phyloP scores from a whole-genome alignment of 1,140 invertebrate species.

The Drosophila littoralis region DNA sequence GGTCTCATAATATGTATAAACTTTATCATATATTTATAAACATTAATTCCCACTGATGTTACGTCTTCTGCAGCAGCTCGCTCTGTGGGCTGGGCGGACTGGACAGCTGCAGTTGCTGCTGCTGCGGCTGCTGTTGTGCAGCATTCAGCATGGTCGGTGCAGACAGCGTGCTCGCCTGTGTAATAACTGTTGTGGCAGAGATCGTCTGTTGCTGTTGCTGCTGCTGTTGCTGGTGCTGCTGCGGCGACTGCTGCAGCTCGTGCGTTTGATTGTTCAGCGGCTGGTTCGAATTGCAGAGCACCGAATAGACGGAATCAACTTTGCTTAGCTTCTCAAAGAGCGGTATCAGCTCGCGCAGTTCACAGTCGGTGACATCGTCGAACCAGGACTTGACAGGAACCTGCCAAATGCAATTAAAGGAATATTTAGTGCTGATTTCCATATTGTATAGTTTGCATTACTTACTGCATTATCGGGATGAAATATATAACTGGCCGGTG shows the following conservation, averaged over 20 bases:
- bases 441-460: conserved; percentile 52
- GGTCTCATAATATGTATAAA: conserved; percentile 79
- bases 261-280: conserved; percentile 88
- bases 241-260: conserved; percentile 65
- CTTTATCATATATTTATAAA: conserved; percentile 84
- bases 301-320: conserved; percentile 96
- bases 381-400: conserved; percentile 99
- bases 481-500: conserved; percentile 99
- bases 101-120: conserved; percentile 55
- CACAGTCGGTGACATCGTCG: conserved; percentile 97
- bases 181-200: conserved; percentile 83
- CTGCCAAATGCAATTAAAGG: conserved; percentile 85
- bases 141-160: conserved; percentile 78
- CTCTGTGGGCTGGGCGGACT: conserved; percentile 83
- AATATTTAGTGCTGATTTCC: not conserved
- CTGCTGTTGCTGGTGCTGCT: conserved; percentile 65
- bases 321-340: conserved; percentile 98
- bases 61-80: conserved; percentile 84
- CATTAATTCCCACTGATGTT: conserved; percentile 85
- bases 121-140: conserved; percentile 53
- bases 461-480: conserved; percentile 99
- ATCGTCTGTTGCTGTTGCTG: conserved; percentile 81
- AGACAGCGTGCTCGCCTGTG: conserved; percentile 80
- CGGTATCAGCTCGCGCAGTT: conserved; percentile 97
- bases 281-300: conserved; percentile 94